Evolutionary conservation across 1,140 invertebrate species (phyloP).

Genomic region (Vanessa tameamea): DNA sequence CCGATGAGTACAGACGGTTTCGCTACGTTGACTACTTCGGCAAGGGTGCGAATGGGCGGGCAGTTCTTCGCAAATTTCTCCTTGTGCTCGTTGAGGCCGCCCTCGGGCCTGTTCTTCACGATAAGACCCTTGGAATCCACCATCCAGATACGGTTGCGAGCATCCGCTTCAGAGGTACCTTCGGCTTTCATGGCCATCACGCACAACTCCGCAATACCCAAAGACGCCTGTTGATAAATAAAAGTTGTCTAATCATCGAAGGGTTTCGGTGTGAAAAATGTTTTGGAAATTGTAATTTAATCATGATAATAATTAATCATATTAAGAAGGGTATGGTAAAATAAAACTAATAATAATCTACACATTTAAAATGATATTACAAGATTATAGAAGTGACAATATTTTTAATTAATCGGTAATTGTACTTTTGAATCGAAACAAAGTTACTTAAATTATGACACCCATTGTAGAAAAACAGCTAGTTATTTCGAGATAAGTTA

Average conservation of each 20-base stretch:
- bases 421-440: no score
- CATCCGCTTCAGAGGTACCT: conserved; percentile 87
- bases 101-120: conserved; percentile 88
- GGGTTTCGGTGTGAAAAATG: not conserved
- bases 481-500: no score
- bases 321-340: no score
- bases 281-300: no score
- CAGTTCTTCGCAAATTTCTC: conserved; percentile 87
- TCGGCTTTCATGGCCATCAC: conserved; percentile 93
- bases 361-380: no score
- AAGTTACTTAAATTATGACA: no score
- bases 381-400: no score
- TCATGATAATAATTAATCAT: no score
- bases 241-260: conserved; percentile 12
- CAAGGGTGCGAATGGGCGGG: conserved; percentile 85
- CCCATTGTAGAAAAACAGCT: no score
- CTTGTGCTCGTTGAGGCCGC: conserved; percentile 90
- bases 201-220: conserved; percentile 93
- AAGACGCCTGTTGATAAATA: conserved; percentile 83
- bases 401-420: no score
- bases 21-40: conserved; percentile 88
- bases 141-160: conserved; percentile 87
- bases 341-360: no score
- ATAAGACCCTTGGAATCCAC: conserved; percentile 86
- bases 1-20: conserved; percentile 94